Evolutionary conservation across 2,888 invertebrate species (phyloP), one percentile per base, ranked within the genome.

Genomic region (Formica aserva): DNA sequence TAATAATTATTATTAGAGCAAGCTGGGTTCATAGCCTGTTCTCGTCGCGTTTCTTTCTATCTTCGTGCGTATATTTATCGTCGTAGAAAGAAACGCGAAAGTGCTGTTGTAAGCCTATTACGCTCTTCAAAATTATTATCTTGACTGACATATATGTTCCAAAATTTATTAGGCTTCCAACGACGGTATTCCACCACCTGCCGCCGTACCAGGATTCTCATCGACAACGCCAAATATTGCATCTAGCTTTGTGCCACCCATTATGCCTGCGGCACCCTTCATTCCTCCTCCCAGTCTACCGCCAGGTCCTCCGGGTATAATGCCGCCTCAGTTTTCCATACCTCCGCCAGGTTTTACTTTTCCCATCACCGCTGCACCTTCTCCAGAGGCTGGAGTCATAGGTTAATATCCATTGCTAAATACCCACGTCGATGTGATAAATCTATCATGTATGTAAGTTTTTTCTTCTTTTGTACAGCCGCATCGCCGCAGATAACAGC

Each of bases 281-380:
- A 94, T 94, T 89, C 93, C 94, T 38, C 93, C 94, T 13, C 93
- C 94, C 35, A 94, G 91, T 72, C 86, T 94, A 77, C 94, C 94
- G 11, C 94, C 94, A 57, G 94, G 94, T 77, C 94, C 94, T 41
- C 94, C 94, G 0, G 94, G 93, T 18, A 94, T 94, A 3, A 96
- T 97, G 95, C 96, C 97, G 83, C 96, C 97, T 35, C 97, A 97
- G 32, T 97, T 97, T 94, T 97, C 96, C 57, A 97, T 97, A 93
- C 98, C 98, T 55, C 98, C 98, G 35, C 98, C 98, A 15, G 97
- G 97, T 52, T 97, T 97, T 94, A 96, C 96, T 15, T 94, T 94
- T 86, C 93, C 94, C 26, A 93, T 94, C 11, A 86, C 90, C 22
- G 90, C 91, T 22, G 91, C 93, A 35, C 91, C 93, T 83, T 87